phyloP scores from a whole-genome alignment of 2,113 vertebrate species.

The Catagonus wagneri region DNA sequence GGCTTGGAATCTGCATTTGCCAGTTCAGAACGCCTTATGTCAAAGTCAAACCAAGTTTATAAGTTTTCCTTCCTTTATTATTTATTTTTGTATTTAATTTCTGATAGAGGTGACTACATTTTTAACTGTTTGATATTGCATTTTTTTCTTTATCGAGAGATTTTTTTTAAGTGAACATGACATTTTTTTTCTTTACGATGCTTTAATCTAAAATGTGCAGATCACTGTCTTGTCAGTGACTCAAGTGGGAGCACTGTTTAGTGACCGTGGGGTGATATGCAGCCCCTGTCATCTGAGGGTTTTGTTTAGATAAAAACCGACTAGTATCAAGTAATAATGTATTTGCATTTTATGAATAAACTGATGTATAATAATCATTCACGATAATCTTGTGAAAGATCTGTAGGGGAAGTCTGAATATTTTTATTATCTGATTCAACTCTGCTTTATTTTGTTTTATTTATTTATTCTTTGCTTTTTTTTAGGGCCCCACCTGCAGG shows the following conservation, averaged over 20 bases:
- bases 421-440: background rate
- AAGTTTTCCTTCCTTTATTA: background rate
- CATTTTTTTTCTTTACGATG: background rate
- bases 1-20: background rate
- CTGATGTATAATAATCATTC: background rate
- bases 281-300: background rate
- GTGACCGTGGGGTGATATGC: background rate
- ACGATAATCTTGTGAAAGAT: background rate
- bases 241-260: background rate
- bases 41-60: background rate
- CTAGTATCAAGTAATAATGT: background rate
- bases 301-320: background rate
- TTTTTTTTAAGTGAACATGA: constrained; percentile 28
- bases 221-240: background rate
- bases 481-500: too few species aligned
- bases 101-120: background rate
- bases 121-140: background rate
- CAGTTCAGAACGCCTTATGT: background rate
- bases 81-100: constrained; percentile 40
- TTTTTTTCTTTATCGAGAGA: background rate
- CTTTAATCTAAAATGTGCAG: background rate
- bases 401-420: background rate
- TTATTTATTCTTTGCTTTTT: too few species aligned
- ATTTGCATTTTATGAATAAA: background rate
- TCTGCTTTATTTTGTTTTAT: background rate